Conservation (phyloP, 2,113 vertebrate species). For the Sphaerodactylus townsendi region DNA sequence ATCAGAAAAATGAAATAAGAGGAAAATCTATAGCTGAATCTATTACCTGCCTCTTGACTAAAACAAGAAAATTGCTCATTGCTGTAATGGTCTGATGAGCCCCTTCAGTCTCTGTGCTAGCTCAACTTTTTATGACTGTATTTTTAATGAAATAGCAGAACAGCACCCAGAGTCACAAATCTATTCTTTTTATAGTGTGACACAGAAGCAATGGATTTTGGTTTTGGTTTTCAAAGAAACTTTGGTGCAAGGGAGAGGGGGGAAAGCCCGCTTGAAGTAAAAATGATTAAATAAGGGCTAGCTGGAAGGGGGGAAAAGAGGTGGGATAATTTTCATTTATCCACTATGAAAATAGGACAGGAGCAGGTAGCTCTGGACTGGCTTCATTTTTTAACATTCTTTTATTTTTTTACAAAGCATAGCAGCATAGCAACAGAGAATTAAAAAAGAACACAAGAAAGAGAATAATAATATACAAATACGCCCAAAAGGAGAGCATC, state of each 20-base stretch:
- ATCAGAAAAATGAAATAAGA: constrained; percentile 36
- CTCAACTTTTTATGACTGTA: background rate
- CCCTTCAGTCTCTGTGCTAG: background rate
- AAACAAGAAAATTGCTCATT: constrained; percentile 30
- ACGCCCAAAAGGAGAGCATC: no score
- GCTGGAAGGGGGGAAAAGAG: background rate
- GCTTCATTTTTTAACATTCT: background rate
- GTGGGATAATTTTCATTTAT: background rate
- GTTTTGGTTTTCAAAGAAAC: background rate
- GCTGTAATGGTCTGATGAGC: constrained; percentile 36
- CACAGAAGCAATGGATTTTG: background rate
- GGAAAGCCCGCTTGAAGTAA: background rate
- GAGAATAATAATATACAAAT: no score
- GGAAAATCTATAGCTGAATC: constrained; percentile 42
- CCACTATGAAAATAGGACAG: background rate
- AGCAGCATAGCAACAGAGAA: no score
- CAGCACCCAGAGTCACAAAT: constrained; percentile 1
- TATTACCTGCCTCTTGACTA: constrained; percentile 34
- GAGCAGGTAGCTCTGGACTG: background rate
- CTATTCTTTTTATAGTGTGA: background rate
- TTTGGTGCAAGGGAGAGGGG: background rate
- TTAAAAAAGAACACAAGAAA: no score
- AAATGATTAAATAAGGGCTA: background rate
- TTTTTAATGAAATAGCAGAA: background rate
- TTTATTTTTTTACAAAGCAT: no score